Base-by-base conservation (phyloP, 2,888 invertebrate species). In the Patella pellucida region DNA sequence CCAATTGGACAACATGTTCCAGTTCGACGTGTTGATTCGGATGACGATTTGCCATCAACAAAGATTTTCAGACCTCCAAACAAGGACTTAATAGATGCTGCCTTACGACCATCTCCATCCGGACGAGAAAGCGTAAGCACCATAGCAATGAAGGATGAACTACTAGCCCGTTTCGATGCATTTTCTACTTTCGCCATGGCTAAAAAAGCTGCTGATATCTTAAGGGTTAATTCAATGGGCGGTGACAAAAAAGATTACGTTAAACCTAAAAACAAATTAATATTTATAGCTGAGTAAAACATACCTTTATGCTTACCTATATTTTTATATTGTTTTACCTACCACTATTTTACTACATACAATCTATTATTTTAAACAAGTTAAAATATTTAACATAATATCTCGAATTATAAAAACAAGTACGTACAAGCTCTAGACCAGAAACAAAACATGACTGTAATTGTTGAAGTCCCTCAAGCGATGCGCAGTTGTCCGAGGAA, bases 131-230 rank as follows among this genome's bases (percentile, higher is more conserved):
- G 74, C 51, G 69, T 70, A 9, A 62, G 62, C 62, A 62, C 62
- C n/a, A 56, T 74, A 51, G 69, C 74, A 23, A 70, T 70, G 70
- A 74, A 67, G 23, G 71, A 74, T 3, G 74, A 74, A 62, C 74
- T 74, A 16, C 67, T 74, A 19, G 74, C 74, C 19, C 41, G 69
- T 27, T 74, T 56, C 52, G 74, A 74, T 62, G 74, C 74, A n/a
- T 70, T 74, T n/a, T 70, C 74, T 4, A 62, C 74, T n/a, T 70
- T 74, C 27, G 54, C 74, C 12, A 74, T 74, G 74, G 74, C 74
- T 3, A 74, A 70, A 14, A 74, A 74, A 62, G 74, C 74, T 15
- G 74, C 74, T 50, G 69, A 31, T 51, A 74, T 74, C 50, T 23
- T 74, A 19, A 56, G 62, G 23, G 62, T 62, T 19, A 62, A 62